Evolutionary conservation across 2,797 vertebrate species (phyloP).

Genomic region (Geotrypetes seraphini): DNA sequence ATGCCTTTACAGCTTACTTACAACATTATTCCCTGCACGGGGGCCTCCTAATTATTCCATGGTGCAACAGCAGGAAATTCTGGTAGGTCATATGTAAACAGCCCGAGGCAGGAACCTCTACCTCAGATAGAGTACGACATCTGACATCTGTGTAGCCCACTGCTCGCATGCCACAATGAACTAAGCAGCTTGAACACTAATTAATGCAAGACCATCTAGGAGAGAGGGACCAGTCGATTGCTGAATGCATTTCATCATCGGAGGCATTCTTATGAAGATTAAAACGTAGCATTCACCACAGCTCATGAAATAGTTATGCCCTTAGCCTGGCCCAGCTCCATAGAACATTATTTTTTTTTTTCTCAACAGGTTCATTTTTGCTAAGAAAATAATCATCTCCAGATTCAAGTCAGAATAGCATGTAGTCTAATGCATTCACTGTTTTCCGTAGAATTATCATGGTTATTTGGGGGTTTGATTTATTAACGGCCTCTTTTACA

Average conservation of each 20-base stretch:
- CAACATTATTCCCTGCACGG: conserved; percentile 53
- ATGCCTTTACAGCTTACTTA: conserved; percentile 48
- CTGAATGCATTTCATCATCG: conserved; percentile 36
- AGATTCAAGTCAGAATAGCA: too few species aligned
- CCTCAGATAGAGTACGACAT: conserved; percentile 68
- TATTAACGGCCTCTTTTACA: too few species aligned
- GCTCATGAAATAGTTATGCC: not conserved
- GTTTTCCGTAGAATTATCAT: too few species aligned
- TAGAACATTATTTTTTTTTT: not conserved
- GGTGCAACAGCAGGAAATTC: conserved; percentile 82
- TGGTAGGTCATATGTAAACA: conserved; percentile 78
- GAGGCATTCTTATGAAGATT: conserved; percentile 5
- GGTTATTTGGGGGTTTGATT: too few species aligned
- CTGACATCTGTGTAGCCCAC: conserved; percentile 65
- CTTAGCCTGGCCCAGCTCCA: not conserved
- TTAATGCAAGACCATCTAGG: conserved; percentile 9
- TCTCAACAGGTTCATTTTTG: not conserved
- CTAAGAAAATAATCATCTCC: too few species aligned
- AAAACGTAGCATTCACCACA: not conserved
- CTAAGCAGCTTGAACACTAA: conserved; percentile 21
- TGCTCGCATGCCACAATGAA: conserved; percentile 36
- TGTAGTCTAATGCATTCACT: too few species aligned
- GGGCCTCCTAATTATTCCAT: conserved; percentile 82
- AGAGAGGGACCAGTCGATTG: too few species aligned
- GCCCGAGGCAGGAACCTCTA: conserved; percentile 62